A percentile compares a stretch with the other conserved stretches of the same genome.
phyloP scores from a whole-genome alignment of 2,888 invertebrate species.

The Scaeva pyrastri region DNA sequence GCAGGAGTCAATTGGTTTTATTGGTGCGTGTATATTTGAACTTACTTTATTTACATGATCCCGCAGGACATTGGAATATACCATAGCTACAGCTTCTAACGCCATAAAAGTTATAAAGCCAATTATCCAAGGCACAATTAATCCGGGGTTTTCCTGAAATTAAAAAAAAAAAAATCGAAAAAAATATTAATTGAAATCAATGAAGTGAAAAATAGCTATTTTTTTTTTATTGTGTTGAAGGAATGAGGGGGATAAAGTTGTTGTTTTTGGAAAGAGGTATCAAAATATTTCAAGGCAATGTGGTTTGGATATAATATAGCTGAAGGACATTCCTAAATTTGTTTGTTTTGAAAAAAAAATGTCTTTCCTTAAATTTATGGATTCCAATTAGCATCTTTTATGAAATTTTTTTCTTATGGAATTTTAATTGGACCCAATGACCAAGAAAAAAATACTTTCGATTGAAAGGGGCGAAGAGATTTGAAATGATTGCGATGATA shows the following conservation, averaged over 20 bases:
- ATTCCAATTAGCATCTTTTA: no score
- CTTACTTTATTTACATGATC: constrained; percentile 92
- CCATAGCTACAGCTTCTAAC: constrained; percentile 91
- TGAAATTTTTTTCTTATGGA: no score
- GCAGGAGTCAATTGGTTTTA: background rate
- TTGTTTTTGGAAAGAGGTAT: no score
- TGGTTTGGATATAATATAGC: no score
- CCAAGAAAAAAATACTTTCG: no score
- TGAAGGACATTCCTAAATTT: no score
- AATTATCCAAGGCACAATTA: constrained; percentile 91
- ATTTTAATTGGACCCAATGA: no score
- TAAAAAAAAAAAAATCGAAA: constrained; percentile 44
- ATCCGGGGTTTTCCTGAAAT: constrained; percentile 89
- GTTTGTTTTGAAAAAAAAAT: no score
- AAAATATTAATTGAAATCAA: constrained; percentile 16
- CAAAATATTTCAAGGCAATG: no score
- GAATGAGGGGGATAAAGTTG: background rate
- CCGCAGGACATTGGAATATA: constrained; percentile 91
- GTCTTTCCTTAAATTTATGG: no score
- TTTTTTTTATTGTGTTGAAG: background rate
- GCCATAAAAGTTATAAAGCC: constrained; percentile 93
- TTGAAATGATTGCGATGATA: no score
- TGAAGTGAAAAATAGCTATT: background rate
- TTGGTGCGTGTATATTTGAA: constrained; percentile 48
- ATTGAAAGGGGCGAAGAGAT: no score